A percentile compares a stretch with the other conserved stretches of the same genome.
Conservation (phyloP, 2,888 invertebrate genomes). For the Dione juno region DNA sequence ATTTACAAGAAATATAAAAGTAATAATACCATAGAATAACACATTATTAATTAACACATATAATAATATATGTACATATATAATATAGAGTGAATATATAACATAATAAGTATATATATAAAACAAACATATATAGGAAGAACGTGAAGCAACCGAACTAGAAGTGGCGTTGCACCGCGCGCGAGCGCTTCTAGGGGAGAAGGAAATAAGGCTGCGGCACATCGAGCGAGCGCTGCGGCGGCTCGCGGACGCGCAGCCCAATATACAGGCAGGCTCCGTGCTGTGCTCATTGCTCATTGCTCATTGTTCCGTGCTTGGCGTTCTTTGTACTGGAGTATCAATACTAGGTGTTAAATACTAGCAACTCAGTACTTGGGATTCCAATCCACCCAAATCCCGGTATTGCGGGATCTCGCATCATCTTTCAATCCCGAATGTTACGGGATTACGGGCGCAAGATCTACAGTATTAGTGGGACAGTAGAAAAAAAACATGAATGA, state of each 20-base stretch:
- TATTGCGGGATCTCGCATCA: no score
- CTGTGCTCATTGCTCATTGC: neutral
- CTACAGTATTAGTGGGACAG: no score
- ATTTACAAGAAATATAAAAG: no score
- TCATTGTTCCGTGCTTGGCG: neutral
- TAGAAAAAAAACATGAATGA: no score
- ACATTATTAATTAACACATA: no score
- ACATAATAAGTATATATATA: neutral
- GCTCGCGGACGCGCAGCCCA: constrained; percentile 74
- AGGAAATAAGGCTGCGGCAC: constrained; percentile 90
- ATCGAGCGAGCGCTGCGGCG: constrained; percentile 90
- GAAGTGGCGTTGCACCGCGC: constrained; percentile 93
- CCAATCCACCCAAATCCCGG: no score
- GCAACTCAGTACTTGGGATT: no score
- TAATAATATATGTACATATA: neutral
- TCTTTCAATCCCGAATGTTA: no score
- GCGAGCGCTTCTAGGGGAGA: constrained; percentile 90
- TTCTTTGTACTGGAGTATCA: neutral
- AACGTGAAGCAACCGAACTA: constrained; percentile 91
- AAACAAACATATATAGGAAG: constrained; percentile 83
- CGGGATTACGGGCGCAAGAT: no score
- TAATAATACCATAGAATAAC: no score
- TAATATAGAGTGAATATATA: constrained; percentile 12
- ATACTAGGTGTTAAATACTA: no score
- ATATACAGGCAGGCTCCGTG: constrained; percentile 56